Evolutionary conservation across 2,888 invertebrate genomes (phyloP), one percentile per base, ranked within the genome.

Genomic region (Tetragnatha montana): DNA sequence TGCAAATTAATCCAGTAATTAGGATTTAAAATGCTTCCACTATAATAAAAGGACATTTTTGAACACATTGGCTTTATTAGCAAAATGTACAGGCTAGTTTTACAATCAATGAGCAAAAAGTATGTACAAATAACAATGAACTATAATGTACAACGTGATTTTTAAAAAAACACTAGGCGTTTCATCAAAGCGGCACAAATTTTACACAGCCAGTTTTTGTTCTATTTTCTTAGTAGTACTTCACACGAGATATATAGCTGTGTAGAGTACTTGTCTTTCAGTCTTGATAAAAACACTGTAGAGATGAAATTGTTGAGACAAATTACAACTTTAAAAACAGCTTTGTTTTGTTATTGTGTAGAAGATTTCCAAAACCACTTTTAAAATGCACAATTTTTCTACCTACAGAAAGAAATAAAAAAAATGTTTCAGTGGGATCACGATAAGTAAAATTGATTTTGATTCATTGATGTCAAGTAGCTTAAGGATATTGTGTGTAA

Each of bases 351-450:
- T 82, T 87, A 60, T 90, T 89, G 68, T 90, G 80, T 14, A 87
- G 21, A n/a, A 90, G 83, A 17, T 83, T 80, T 51, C 89, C 91
- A 75, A 89, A 78, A 68, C 91, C 91, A 69, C 92, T 93, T 90
- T 93, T 93, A 19, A 93, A 92, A 90, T 93, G 93, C 68, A 92
- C 92, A 84, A 93, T 91, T 81, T 91, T 92, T 78, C 93, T 91
- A 50, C 93, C 93, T 93, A 92, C 6, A 86, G 74, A 60, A 73
- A 85, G 14, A 74, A 60, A 73, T 60, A 4, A 60, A 17, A 60
- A 51, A 60, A 60, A 60, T 60, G 4, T 60, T 60, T 3, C 10
- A 60, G 17, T 17, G 17, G 4, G 60, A 10, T 12, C 60, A 17
- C 7, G 17, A 50, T 35, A 35, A 8, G 21, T 6, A 78, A 50